These are phyloP conservation scores for Oppia nitens DNA, from an alignment of 1,140 invertebrate species.

Conservation along the genomic window DNA sequence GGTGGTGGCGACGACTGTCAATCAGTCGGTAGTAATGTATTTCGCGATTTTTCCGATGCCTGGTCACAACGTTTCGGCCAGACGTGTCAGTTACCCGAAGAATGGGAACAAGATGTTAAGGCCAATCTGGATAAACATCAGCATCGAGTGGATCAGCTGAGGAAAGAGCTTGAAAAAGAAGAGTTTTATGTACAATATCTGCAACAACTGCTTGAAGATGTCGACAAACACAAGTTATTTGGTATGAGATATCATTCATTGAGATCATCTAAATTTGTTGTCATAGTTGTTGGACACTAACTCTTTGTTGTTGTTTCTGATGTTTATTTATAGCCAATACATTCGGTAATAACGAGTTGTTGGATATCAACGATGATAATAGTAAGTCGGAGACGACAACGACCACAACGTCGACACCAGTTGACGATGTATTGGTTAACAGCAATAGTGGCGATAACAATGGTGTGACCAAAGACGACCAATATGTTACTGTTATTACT, in stretches of 20 bases:
- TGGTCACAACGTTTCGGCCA: conserved; percentile 73
- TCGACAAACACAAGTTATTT: no score
- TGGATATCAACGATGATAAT: conserved; percentile 33
- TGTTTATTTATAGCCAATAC: no score
- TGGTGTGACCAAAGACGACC: conserved; percentile 37
- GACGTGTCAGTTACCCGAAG: conserved; percentile 63
- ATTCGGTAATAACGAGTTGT: no score
- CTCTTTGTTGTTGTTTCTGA: no score
- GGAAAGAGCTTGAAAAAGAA: conserved; percentile 69
- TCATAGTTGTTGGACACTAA: no score
- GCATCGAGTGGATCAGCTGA: conserved; percentile 49
- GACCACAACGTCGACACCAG: conserved; percentile 24
- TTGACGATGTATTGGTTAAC: conserved; percentile 37
- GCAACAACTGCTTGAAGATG: conserved; percentile 56
- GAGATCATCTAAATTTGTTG: no score
- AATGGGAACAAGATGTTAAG: conserved; percentile 75
- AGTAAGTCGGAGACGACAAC: conserved; percentile 19
- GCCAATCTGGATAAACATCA: conserved; percentile 71
- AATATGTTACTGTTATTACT: conserved; percentile 16
- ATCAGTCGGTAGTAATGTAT: no score
- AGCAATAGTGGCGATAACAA: conserved; percentile 17
- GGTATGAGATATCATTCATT: no score
- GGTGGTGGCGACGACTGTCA: no score
- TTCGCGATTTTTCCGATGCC: conserved; percentile 67
- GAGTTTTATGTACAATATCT: conserved; percentile 76